phyloP scores from a whole-genome alignment of 1,140 invertebrate genomes.

The Aphelinus certus region DNA sequence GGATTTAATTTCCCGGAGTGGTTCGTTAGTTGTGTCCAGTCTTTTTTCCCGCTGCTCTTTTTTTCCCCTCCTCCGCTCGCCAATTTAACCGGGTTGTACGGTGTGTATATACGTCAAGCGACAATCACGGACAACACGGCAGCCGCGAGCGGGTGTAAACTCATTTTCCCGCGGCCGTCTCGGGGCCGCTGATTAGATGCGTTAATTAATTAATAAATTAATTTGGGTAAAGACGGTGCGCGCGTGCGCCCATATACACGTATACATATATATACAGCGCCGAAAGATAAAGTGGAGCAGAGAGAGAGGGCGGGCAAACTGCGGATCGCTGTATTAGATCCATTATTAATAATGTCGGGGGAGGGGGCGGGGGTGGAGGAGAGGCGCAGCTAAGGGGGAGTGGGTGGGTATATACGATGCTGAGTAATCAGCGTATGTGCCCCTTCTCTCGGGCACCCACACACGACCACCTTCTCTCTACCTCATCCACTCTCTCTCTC shows the following conservation, averaged over 20 bases:
- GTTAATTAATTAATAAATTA: conserved; percentile 54
- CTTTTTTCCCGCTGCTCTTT: conserved; percentile 8
- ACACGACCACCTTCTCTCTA: conserved; percentile 6
- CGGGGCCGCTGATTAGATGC: conserved; percentile 42
- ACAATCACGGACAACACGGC: conserved; percentile 26
- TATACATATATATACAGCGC: neutral
- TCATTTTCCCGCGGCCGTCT: conserved; percentile 33
- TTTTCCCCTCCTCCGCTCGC: neutral
- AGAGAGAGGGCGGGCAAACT: conserved; percentile 29
- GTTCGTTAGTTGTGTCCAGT: conserved; percentile 2
- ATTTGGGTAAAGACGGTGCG: conserved; percentile 44
- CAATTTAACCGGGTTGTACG: too few relatives aligned
- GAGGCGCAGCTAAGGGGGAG: neutral
- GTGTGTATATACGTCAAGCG: neutral
- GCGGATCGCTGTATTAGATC: conserved; percentile 44
- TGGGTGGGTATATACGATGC: conserved; percentile 19
- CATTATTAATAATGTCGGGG: conserved; percentile 50
- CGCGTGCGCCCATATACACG: neutral
- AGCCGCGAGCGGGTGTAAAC: conserved; percentile 13
- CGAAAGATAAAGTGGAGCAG: conserved; percentile 28
- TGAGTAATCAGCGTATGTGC: conserved; percentile 44
- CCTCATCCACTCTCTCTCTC: conserved; percentile 18
- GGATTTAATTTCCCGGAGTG: conserved; percentile 29
- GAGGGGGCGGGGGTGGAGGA: too few relatives aligned
- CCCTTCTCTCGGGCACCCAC: conserved; percentile 12